Base-by-base conservation (phyloP, 2,888 invertebrate species). In the Pegoplata infirma region DNA sequence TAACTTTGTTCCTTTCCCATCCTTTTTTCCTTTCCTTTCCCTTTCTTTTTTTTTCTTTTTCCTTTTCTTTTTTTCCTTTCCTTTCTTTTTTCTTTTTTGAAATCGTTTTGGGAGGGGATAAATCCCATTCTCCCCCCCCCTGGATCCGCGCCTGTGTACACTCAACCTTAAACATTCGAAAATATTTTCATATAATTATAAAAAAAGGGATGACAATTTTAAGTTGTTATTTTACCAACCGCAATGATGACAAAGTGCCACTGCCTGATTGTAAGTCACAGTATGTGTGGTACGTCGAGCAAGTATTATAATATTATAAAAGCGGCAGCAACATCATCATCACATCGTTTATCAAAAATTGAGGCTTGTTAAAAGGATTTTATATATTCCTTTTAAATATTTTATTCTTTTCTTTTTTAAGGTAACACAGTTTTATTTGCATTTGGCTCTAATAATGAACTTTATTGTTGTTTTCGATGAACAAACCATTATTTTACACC, bases 281-380 rank as follows among this genome's bases (percentile, higher is more conserved):
- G 49, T 68, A 44, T 59, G 44, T 44, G 56, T 56, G 25, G 25
- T 25, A 25, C 25, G 3, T 25, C 3, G 14, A 44, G 5, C 4
- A 16, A 44, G 68, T 53, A 53, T 68, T 73, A 59, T 64, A 32
- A 58, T 53, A 53, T 36, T n/a, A n/a, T n/a, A n/a, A n/a, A n/a
- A n/a, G n/a, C n/a, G n/a, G n/a, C n/a, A n/a, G n/a, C n/a, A n/a
- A n/a, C n/a, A n/a, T n/a, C n/a, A n/a, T n/a, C 36, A 36, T 55
- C 21, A 66, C 59, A 79, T 63, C 75, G 75, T 79, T 79, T 79
- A 79, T 75, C 75, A 79, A 71, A 68, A 74, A 46, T 74, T 77
- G 75, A 71, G 71, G 79, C 71, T 79, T 79, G 79, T 79, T 79
- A 75, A 79, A 79, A 79, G 66, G 79, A 69, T 78, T 78, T 72